Percentiles rank a stretch among this genome's conserved stretches.
Evolutionary conservation across 2,113 vertebrate species (phyloP).

Genomic region (Sinocyclocheilus anophthalmus): DNA sequence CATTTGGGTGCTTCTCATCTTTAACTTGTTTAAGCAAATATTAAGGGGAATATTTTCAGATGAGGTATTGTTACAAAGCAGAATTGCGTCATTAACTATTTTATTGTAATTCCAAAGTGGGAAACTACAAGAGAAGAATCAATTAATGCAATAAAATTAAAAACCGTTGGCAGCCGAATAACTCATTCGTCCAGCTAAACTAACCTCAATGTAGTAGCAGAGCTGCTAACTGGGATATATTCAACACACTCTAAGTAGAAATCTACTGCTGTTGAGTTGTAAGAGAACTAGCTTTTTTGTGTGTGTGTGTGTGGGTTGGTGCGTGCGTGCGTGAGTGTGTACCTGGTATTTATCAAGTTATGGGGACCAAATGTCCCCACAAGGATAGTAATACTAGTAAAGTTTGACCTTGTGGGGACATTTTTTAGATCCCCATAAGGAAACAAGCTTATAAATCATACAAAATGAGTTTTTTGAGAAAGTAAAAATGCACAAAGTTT

Average conservation of each 20-base stretch:
- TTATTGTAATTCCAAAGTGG: constrained; percentile 5
- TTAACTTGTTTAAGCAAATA: constrained; percentile 23
- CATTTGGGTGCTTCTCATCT: constrained; percentile 19
- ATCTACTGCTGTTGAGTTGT: constrained; percentile 8
- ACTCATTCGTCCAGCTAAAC: background rate
- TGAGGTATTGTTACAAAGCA: background rate
- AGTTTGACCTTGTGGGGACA: no score
- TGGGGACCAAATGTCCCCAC: no score
- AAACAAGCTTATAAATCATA: no score
- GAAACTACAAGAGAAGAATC: constrained; percentile 18
- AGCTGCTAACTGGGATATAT: constrained; percentile 9
- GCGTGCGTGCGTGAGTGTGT: no score
- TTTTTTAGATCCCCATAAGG: no score
- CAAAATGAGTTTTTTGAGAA: no score
- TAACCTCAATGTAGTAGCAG: background rate
- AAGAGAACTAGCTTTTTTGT: background rate
- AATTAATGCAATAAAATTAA: constrained; percentile 26
- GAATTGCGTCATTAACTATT: constrained; percentile 14
- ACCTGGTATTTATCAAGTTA: no score
- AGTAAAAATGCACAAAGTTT: no score
- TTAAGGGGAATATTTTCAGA: constrained; percentile 22
- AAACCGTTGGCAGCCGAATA: background rate
- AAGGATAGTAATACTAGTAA: no score
- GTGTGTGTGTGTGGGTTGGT: no score
- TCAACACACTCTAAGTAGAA: background rate